Conservation (phyloP, 2,797 vertebrate species). For the Lutjanus campechanus region DNA sequence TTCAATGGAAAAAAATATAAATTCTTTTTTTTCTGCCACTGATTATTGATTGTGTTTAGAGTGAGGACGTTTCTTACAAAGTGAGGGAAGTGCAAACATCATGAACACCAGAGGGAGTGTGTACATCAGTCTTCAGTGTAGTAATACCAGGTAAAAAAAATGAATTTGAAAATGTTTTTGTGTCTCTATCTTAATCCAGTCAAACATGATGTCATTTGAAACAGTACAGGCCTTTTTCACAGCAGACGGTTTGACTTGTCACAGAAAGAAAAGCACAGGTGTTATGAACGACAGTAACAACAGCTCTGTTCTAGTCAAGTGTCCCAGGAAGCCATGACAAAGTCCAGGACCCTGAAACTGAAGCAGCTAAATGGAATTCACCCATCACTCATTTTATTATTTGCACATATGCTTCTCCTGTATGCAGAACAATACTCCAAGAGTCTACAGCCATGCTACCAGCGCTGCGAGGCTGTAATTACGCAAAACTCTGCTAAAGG, state of each 20-base stretch:
- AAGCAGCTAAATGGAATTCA: constrained; percentile 10
- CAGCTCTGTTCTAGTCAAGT: neutral
- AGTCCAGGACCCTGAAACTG: neutral
- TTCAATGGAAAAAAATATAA: neutral
- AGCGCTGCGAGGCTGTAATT: too few species aligned
- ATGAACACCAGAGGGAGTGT: neutral
- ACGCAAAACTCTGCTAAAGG: too few species aligned
- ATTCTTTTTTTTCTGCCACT: neutral
- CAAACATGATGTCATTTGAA: neutral
- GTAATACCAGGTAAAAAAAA: neutral
- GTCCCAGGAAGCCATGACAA: neutral
- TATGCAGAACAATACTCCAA: too few species aligned
- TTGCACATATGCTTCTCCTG: neutral
- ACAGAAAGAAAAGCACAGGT: neutral
- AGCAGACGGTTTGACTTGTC: neutral
- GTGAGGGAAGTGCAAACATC: neutral
- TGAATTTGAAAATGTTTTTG: neutral
- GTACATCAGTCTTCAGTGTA: neutral
- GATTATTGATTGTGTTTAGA: neutral
- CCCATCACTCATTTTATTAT: neutral
- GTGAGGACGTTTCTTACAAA: neutral
- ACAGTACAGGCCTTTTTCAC: neutral
- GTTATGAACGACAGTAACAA: neutral
- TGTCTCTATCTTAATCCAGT: neutral
- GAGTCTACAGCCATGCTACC: too few species aligned